Evolutionary conservation across 2,113 vertebrate species (phyloP).

Genomic region (Pseudolaguvia tuberculata): DNA sequence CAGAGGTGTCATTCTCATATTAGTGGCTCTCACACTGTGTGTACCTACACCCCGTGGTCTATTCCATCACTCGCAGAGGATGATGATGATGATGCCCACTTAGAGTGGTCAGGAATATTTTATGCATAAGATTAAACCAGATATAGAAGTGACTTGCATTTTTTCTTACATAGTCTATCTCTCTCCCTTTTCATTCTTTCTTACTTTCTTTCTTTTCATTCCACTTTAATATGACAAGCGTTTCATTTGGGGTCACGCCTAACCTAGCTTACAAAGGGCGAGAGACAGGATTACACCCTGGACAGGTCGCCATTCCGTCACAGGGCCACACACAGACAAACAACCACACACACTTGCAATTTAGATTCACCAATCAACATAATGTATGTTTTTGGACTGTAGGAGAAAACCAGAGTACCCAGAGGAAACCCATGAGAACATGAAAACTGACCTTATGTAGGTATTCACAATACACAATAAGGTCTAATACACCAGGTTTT

Average conservation of each 20-base stretch:
- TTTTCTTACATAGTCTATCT: not conserved
- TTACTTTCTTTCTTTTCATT: not conserved
- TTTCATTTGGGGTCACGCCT: no score
- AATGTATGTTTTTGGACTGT: no score
- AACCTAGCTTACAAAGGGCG: no score
- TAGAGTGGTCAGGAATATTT: slow-evolving; percentile 46
- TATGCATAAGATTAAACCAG: slow-evolving; percentile 36
- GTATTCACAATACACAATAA: not conserved
- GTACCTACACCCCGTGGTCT: slow-evolving; percentile 53
- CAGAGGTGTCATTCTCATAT: slow-evolving; percentile 55
- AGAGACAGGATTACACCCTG: no score
- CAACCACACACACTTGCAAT: no score
- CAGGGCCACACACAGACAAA: no score
- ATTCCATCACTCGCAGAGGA: slow-evolving; percentile 46
- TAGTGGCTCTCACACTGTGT: slow-evolving; percentile 54
- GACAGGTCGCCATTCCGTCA: no score
- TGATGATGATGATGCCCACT: slow-evolving; percentile 44
- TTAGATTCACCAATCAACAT: no score
- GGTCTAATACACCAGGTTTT: slow-evolving; percentile 10
- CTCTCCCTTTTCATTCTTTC: no score
- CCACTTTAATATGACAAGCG: not conserved
- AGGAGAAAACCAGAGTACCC: no score
- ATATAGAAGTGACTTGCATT: slow-evolving; percentile 32
- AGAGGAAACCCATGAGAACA: no score
- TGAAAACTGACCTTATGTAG: not conserved